Conservation (phyloP, 2,888 invertebrate species). For the Acholoe squamosa region DNA sequence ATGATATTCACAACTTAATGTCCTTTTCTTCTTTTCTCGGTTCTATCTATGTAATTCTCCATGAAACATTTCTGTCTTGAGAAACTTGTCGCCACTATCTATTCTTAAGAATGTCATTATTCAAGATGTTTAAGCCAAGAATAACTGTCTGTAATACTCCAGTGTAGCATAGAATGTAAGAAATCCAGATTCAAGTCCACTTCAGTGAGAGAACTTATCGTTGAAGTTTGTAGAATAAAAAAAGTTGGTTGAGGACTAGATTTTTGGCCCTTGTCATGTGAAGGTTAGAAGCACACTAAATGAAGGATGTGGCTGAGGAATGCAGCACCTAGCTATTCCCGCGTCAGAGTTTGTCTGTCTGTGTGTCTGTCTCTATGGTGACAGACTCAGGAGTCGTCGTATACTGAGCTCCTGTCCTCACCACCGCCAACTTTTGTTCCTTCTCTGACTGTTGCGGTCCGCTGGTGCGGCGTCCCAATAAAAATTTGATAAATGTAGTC, state of each 20-base stretch:
- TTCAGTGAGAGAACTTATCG: not conserved
- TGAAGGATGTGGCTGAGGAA: conserved; percentile 23
- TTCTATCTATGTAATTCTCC: not conserved
- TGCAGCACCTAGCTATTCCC: not conserved
- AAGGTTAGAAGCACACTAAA: not conserved
- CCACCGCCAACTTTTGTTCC: conserved; percentile 24
- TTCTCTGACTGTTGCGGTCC: not conserved
- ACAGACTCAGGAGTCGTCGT: conserved; percentile 26
- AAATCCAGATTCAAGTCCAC: not conserved
- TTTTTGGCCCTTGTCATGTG: not conserved
- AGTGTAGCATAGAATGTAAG: not conserved
- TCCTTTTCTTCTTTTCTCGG: not conserved
- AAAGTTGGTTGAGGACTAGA: not conserved
- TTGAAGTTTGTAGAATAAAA: not conserved
- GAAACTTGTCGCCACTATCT: not conserved
- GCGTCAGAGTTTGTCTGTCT: conserved; percentile 26
- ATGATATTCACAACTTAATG: not conserved
- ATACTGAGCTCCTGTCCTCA: not conserved
- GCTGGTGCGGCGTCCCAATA: conserved; percentile 18
- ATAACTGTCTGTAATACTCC: not conserved
- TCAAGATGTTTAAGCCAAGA: not conserved
- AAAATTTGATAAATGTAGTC: conserved; percentile 43
- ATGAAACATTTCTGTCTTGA: not conserved
- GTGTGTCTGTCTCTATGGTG: conserved; percentile 45
- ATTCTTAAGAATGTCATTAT: not conserved